Conservation (phyloP, 1,140 invertebrate genomes). For the Manduca sexta region DNA sequence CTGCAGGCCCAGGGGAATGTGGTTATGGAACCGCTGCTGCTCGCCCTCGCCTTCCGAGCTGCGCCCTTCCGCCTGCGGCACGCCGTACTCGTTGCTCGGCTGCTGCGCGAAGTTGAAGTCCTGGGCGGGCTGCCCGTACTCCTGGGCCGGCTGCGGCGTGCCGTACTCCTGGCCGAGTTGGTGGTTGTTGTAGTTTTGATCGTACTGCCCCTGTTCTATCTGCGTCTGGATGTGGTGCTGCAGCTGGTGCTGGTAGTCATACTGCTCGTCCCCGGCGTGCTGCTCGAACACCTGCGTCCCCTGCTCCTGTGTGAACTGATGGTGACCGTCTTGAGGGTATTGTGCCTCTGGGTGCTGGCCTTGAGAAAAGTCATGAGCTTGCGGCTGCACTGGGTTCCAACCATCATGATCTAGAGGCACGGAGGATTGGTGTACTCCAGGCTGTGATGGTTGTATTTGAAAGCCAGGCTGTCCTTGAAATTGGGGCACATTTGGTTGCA, state of each 20-base stretch:
- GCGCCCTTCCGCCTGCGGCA: slow-evolving; percentile 43
- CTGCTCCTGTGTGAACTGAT: slow-evolving; percentile 53
- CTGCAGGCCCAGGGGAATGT: slow-evolving; percentile 58
- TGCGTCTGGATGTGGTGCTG: slow-evolving; percentile 60
- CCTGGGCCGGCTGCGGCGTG: slow-evolving; percentile 10
- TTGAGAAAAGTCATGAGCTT: slow-evolving; percentile 27
- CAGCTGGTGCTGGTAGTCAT: slow-evolving; percentile 49
- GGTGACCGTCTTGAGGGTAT: slow-evolving; percentile 31
- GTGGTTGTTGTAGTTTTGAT: slow-evolving; percentile 45
- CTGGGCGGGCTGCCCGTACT: slow-evolving; percentile 33
- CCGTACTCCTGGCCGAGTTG: slow-evolving; percentile 35
- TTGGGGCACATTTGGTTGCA: neutral
- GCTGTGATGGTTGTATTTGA: slow-evolving; percentile 1
- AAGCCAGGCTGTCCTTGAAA: neutral
- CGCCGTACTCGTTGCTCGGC: slow-evolving; percentile 39
- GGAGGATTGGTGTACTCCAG: slow-evolving; percentile 6
- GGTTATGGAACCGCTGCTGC: slow-evolving; percentile 47
- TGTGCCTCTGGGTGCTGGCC: slow-evolving; percentile 31
- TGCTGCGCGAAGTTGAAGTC: slow-evolving; percentile 25
- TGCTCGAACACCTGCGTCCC: slow-evolving; percentile 56
- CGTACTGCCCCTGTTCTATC: slow-evolving; percentile 56
- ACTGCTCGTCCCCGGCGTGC: slow-evolving; percentile 42
- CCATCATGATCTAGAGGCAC: slow-evolving; percentile 45
- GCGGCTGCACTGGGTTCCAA: slow-evolving; percentile 50
- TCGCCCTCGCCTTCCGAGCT: slow-evolving; percentile 35